Conservation (phyloP, 2,888 invertebrate species). For the Phalera bucephala region DNA sequence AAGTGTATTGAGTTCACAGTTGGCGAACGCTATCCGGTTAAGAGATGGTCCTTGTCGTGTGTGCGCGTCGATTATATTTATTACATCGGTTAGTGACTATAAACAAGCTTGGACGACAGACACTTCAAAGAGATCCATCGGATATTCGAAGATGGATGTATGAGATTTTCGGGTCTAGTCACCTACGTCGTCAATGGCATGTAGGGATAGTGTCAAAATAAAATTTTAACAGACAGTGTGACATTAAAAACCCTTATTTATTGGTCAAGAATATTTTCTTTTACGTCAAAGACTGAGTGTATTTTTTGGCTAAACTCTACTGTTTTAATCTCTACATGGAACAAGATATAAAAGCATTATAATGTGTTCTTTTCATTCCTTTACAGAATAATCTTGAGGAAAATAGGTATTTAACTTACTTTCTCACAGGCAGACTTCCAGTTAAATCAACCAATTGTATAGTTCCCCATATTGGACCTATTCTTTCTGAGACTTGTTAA, state of each 20-base stretch:
- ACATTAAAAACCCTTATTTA: slow-evolving; percentile 27
- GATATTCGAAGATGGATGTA: slow-evolving; percentile 61
- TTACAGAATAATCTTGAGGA: too few species aligned
- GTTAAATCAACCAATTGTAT: too few species aligned
- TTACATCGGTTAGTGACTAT: slow-evolving; percentile 70
- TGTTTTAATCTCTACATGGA: too few species aligned
- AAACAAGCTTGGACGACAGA: slow-evolving; percentile 65
- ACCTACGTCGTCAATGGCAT: slow-evolving; percentile 17
- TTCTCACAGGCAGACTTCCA: too few species aligned
- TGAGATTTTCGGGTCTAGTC: slow-evolving; percentile 31
- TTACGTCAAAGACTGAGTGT: not conserved
- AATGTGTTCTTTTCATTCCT: too few species aligned
- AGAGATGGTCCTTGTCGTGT: slow-evolving; percentile 63
- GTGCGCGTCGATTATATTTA: slow-evolving; percentile 80
- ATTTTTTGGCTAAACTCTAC: too few species aligned
- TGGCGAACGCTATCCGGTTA: slow-evolving; percentile 61
- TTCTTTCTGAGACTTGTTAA: too few species aligned
- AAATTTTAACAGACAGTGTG: slow-evolving; percentile 6
- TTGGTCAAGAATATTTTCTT: not conserved
- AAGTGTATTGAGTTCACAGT: slow-evolving; percentile 72
- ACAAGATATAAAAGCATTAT: too few species aligned
- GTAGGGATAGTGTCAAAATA: slow-evolving; percentile 20
- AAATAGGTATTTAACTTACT: too few species aligned
- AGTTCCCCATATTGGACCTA: too few species aligned
- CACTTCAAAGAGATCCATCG: slow-evolving; percentile 79